Conservation (phyloP, 1,140 invertebrate genomes). For the Onthophagus taurus region DNA sequence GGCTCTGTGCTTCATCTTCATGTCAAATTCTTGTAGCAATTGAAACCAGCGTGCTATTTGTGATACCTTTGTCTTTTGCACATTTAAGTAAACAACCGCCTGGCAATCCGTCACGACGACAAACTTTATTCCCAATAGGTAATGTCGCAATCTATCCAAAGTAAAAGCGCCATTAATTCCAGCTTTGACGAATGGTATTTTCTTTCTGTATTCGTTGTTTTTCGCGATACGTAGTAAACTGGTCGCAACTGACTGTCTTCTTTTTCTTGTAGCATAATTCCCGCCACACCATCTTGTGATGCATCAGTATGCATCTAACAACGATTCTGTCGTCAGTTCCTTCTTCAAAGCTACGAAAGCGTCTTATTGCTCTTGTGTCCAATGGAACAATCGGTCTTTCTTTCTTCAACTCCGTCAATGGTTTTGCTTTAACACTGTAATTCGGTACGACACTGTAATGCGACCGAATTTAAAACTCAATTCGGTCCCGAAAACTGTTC, state of each 20-base stretch:
- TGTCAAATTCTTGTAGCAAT: slow-evolving; percentile 20
- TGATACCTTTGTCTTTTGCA: slow-evolving; percentile 17
- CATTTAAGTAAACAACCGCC: slow-evolving; percentile 12
- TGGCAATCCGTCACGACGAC: slow-evolving; percentile 33
- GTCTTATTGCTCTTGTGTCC: too few species aligned
- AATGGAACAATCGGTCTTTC: too few species aligned
- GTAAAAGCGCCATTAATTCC: slow-evolving; percentile 18
- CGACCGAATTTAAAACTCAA: too few species aligned
- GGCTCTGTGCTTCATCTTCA: slow-evolving; percentile 12
- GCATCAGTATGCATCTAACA: slow-evolving; percentile 37
- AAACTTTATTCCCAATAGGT: slow-evolving; percentile 32
- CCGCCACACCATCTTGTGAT: slow-evolving; percentile 7
- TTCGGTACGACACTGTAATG: too few species aligned
- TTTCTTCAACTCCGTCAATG: too few species aligned
- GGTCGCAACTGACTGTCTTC: not conserved
- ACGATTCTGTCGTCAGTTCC: too few species aligned
- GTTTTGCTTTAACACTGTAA: too few species aligned
- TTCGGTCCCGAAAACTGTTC: too few species aligned
- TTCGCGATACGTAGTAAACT: slow-evolving; percentile 10
- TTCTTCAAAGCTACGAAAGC: too few species aligned
- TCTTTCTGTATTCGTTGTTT: slow-evolving; percentile 19
- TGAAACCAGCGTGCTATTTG: slow-evolving; percentile 21
- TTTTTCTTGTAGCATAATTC: slow-evolving; percentile 7
- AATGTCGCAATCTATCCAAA: slow-evolving; percentile 24
- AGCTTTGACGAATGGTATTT: slow-evolving; percentile 25